Evolutionary conservation across 2,113 vertebrate genomes (phyloP).

Genomic region (Campylorhamphus procurvoides): DNA sequence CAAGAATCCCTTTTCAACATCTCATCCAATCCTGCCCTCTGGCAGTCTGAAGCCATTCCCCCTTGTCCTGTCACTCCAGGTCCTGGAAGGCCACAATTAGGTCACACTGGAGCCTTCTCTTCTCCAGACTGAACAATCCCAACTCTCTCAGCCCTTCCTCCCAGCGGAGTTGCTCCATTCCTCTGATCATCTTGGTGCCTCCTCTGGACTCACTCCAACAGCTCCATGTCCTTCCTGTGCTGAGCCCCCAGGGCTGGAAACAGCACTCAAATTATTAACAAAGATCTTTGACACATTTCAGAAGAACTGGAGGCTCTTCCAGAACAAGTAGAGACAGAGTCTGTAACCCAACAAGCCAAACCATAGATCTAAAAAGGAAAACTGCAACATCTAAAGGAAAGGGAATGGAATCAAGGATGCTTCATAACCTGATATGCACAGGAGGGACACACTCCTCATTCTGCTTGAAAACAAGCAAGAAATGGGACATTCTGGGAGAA

Average conservation of each 20-base stretch:
- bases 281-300: neutral
- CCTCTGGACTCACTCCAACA: neutral
- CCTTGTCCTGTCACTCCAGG: neutral
- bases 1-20: neutral
- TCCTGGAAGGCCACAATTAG: neutral
- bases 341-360: neutral
- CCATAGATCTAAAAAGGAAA: rapidly evolving
- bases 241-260: neutral
- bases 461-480: neutral
- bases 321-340: neutral
- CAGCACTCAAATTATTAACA: neutral
- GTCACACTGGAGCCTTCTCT: neutral
- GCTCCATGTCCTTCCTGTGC: neutral
- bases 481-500: neutral
- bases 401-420: neutral
- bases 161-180: neutral
- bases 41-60: neutral
- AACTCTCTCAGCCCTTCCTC: neutral
- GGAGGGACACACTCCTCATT: rapidly evolving
- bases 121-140: neutral
- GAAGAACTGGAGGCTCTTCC: neutral
- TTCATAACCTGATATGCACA: neutral
- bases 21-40: neutral
- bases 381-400: neutral
- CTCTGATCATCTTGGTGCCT: neutral